These are phyloP conservation scores for Neotoxoptera formosana DNA, from an alignment of 1,140 invertebrate genomes.

Conservation along the genomic window DNA sequence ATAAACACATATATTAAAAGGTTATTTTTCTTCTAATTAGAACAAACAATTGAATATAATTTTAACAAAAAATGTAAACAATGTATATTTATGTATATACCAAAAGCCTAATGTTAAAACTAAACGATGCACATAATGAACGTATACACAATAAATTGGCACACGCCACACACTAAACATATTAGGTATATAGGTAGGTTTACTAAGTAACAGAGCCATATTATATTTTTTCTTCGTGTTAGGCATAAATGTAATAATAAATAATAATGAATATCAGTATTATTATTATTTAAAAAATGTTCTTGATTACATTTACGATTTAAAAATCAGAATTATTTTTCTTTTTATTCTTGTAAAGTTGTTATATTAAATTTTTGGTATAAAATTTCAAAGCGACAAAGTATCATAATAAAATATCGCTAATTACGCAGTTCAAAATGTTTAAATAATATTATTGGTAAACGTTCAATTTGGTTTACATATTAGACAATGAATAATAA, in stretches of 20 bases:
- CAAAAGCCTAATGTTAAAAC: neutral
- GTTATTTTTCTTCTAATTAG: neutral
- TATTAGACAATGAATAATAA: constrained; percentile 12
- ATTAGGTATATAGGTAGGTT: neutral
- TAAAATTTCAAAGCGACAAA: neutral
- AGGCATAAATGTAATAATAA: neutral
- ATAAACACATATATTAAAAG: neutral
- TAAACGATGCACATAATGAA: neutral
- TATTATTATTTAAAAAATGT: neutral
- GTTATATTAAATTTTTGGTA: neutral
- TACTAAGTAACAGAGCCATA: neutral
- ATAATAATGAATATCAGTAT: neutral
- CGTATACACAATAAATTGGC: neutral
- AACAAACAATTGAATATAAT: neutral
- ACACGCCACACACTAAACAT: neutral
- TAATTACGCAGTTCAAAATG: neutral
- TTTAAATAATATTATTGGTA: neutral
- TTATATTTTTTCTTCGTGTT: neutral
- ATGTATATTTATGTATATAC: neutral
- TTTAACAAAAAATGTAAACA: constrained; percentile 11
- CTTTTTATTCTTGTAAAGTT: neutral
- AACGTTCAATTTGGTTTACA: constrained; percentile 3
- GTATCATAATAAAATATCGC: neutral
- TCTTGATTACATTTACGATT: neutral
- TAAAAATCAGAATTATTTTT: neutral